A percentile compares a stretch with the other conserved stretches of the same genome.
Conservation (phyloP, 2,113 vertebrate species). For the Athene cunicularia region DNA sequence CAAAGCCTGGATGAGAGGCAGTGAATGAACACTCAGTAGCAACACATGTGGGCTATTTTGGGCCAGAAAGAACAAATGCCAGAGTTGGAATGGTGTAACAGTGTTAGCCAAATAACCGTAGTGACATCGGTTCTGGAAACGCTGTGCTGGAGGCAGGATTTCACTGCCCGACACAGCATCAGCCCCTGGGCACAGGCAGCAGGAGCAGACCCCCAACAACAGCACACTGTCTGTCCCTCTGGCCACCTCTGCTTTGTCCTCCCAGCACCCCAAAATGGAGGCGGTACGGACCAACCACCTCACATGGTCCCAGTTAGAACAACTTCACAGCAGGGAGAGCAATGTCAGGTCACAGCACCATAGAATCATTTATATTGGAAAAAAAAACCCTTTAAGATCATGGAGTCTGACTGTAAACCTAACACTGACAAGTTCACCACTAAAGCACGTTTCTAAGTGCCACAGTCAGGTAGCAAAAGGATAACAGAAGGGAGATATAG, state of each 20-base stretch:
- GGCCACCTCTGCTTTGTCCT: background rate
- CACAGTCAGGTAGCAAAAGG: background rate
- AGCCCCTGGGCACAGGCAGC: fast-evolving
- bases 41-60: background rate
- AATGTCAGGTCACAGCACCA: background rate
- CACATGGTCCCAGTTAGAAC: fast-evolving
- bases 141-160: background rate
- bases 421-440: background rate
- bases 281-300: fast-evolving
- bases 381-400: background rate
- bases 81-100: background rate
- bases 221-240: background rate
- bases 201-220: background rate
- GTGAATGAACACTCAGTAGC: background rate
- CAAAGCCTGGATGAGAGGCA: background rate
- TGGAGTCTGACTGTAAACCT: background rate
- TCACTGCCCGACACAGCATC: fast-evolving
- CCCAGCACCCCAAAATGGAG: background rate
- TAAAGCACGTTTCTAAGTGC: fast-evolving
- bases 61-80: background rate
- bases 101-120: background rate
- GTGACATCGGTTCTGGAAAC: background rate
- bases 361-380: background rate
- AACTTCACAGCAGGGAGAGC: background rate
- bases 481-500: background rate